Evolutionary conservation across 2,888 invertebrate species (phyloP).

Genomic region (Holacanthella duospinosa): DNA sequence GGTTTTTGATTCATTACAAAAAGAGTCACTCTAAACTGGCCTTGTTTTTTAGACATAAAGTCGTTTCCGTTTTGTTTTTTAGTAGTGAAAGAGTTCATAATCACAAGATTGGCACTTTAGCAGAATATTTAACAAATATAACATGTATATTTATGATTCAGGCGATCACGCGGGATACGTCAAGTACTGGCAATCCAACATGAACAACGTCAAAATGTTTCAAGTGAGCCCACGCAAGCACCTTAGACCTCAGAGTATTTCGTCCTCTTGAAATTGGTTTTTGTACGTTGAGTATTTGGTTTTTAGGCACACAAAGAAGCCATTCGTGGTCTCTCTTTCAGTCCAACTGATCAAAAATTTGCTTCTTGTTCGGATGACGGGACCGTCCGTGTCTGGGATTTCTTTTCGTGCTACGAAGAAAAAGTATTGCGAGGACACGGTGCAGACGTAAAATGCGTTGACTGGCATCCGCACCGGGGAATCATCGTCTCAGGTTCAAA

Average conservation of each 20-base stretch:
- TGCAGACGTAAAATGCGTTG: constrained; percentile 97
- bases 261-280: neutral
- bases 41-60: too few relatives aligned
- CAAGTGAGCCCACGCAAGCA: constrained; percentile 53
- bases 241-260: neutral
- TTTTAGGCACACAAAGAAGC: constrained; percentile 90
- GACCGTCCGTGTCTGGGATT: constrained; percentile 97
- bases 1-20: too few relatives aligned
- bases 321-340: constrained; percentile 97
- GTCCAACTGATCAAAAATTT: constrained; percentile 96
- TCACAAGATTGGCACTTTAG: too few relatives aligned
- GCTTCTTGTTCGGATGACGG: constrained; percentile 99
- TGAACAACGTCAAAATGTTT: constrained; percentile 99
- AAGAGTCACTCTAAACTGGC: too few relatives aligned
- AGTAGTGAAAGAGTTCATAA: too few relatives aligned
- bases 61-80: too few relatives aligned
- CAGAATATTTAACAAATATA: too few relatives aligned
- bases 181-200: constrained; percentile 99
- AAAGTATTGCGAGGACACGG: constrained; percentile 88
- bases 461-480: constrained; percentile 98
- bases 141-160: too few relatives aligned
- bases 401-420: constrained; percentile 92
- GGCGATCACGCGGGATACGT: constrained; percentile 96
- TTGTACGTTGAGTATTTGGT: neutral
- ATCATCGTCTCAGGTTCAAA: constrained; percentile 96